Percentiles rank a stretch among this genome's conserved stretches.
These are phyloP conservation scores for Sus cebifrons DNA, from an alignment of 2,797 vertebrate genomes.

Conservation along the genomic window DNA sequence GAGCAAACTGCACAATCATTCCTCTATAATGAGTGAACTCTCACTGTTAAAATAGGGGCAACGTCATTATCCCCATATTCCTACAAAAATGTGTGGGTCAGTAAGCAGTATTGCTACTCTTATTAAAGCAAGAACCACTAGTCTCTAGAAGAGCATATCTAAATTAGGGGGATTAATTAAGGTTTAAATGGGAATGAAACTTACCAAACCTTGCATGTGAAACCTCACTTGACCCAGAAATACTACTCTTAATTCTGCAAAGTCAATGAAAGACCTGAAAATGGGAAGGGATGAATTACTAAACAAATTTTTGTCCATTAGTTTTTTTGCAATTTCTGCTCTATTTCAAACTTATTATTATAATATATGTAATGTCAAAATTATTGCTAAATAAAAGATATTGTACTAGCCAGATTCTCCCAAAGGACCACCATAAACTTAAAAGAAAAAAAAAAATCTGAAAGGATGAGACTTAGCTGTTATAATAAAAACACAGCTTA, in stretches of 20 bases:
- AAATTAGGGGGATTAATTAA: not conserved
- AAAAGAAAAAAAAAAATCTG: not conserved
- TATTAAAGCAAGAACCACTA: conserved; percentile 26
- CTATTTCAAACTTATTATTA: not conserved
- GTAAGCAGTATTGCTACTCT: not conserved
- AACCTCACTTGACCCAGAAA: conserved; percentile 44
- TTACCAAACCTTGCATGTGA: not conserved
- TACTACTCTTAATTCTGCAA: conserved; percentile 1
- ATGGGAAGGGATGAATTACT: not conserved
- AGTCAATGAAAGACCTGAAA: not conserved
- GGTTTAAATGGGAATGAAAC: conserved; percentile 43
- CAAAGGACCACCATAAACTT: not conserved
- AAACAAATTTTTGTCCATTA: not conserved
- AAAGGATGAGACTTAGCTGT: not conserved
- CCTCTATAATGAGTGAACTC: conserved; percentile 24
- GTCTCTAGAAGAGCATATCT: not conserved
- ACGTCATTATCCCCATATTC: conserved; percentile 41
- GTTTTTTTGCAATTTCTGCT: not conserved
- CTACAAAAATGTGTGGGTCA: not conserved
- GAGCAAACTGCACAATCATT: conserved; percentile 32
- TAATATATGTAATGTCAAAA: not conserved
- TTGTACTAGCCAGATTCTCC: not conserved
- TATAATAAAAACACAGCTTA: not conserved
- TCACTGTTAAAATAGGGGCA: not conserved
- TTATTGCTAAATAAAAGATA: not conserved